These are phyloP conservation scores for Pelagia noctiluca DNA, from an alignment of 30 jellyfish, hydroid and myxozoan genomes.

Conservation along the genomic window DNA sequence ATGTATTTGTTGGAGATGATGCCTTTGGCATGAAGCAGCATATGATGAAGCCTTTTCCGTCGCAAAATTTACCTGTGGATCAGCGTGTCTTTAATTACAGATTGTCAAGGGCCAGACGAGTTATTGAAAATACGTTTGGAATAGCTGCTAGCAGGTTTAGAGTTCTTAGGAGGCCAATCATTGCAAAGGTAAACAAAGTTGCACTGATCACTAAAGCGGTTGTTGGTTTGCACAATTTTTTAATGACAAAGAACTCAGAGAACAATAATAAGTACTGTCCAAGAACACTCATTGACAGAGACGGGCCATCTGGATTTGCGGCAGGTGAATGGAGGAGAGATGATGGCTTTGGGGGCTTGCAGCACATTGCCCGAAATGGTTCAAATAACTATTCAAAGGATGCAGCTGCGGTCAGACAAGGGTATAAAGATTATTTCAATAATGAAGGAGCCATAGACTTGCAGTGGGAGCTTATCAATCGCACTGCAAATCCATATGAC, in stretches of 20 bases:
- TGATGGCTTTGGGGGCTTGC: constrained; percentile 26
- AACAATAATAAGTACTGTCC: constrained; percentile 34
- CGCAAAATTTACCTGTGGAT: too few species aligned
- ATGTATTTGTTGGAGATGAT: too few species aligned
- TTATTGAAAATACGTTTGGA: constrained; percentile 56
- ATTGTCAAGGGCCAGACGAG: too few species aligned
- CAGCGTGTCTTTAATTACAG: constrained; percentile 14
- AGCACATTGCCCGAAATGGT: constrained; percentile 24
- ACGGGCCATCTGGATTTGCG: constrained; percentile 46
- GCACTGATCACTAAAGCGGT: constrained; percentile 32
- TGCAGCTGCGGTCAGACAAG: too few species aligned
- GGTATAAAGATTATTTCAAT: too few species aligned
- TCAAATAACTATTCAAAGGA: constrained; percentile 61
- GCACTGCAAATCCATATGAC: too few species aligned
- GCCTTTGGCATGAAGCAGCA: too few species aligned
- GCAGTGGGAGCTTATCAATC: too few species aligned
- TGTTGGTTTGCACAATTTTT: constrained; percentile 34
- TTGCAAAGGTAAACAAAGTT: constrained; percentile 45
- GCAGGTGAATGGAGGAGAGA: constrained; percentile 61
- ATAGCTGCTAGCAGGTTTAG: constrained; percentile 59
- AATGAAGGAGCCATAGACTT: too few species aligned
- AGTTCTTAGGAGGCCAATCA: constrained; percentile 50
- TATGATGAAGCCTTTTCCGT: too few species aligned
- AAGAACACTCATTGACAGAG: constrained; percentile 26
- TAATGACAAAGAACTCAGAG: constrained; percentile 22